Evolutionary conservation across 2,113 vertebrate genomes (phyloP), one percentile per base, ranked within the genome.

Genomic region (Cepphus grylle): DNA sequence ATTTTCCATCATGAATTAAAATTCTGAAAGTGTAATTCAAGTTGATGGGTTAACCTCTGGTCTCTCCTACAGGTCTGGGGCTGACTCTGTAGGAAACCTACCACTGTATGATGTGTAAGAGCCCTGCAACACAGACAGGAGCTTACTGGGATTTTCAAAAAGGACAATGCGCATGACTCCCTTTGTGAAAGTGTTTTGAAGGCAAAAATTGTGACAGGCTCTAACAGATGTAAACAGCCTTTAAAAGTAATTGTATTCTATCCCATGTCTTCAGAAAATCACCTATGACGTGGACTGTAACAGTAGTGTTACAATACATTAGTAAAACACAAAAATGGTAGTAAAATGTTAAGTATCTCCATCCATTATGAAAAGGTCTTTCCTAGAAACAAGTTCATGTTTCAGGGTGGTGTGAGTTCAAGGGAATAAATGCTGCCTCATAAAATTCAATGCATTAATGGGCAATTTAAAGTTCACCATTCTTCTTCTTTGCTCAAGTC

Each of bases 121-220:
- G 12, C 3, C 22, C 11, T 56, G 25, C 9, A 52, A 42, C 8
- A 40, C 30, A 77, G 6, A 38, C 8, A 42, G 36, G 11, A 62
- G 0, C 7, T 73, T 67, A 62, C 30, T 5, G 34, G 5, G 26
- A 29, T 72, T 67, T 91, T 74, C 3, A 22, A 29, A 74, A 67
- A 45, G 3, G 2, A 2, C 3, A 0, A 27, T 30, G 7, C 22
- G 9, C 5, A 2, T 36, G 6, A 36, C 15, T 66, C 4, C 11
- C 18, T 21, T 78, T 78, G 23, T 61, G 36, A 56, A 59, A 76
- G 8, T 61, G 11, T 52, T 80, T 80, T 47, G 38, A 72, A 49
- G 29, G 49, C 4, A 89, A 79, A 87, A 90, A 49, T 17, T 26
- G 2, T 86, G 32, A 47, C 18, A 38, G 14, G 4, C 4, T 78